Evolutionary conservation across 2,113 vertebrate genomes (phyloP), one percentile per base, ranked within the genome.

Genomic region (Chaenocephalus aceratus): DNA sequence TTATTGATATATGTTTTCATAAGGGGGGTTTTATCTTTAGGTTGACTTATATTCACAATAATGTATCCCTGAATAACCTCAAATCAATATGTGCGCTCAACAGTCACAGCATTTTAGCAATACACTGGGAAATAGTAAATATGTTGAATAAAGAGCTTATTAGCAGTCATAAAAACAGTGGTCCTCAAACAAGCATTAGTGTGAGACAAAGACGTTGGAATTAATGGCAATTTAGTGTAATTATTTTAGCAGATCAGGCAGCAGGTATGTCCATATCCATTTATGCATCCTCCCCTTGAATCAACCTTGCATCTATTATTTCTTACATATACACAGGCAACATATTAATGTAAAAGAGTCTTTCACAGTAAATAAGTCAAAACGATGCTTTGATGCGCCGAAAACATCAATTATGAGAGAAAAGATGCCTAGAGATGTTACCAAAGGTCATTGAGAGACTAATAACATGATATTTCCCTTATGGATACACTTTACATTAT

Each of bases 401-500:
- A 78, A 34, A 78, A 57, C 48, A 85, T 81, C 26, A 71, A 80
- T 69, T 53, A 78, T 59, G 30, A 71, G 11, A 63, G 36, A 52
- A 78, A 59, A 70, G 49, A 0, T 36, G 65, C 23, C 30, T 64
- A 30, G 8, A 49, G 65, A 67, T 16, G 44, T 44, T 65, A 6
- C 52, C 21, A 10, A n/a, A 84, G 75, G 74, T 83, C 81, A 83
- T 0, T 6, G 62, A 18, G 72, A 64, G 51, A 80, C 76, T 79
- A 72, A 84, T 26, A 57, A 54, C 53, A 46, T 52, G 15, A 48
- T 64, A 12, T 49, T 59, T 15, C 64, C 68, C 68, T 86, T 34
- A 41, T 67, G 49, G 49, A 49, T 0, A 4, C 14, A 61, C 34
- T 57, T 23, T 79, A 75, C 77, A 80, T 44, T 49, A 26, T 49